phyloP scores from a whole-genome alignment of 2,113 vertebrate species.

The Paramisgurnus dabryanus region DNA sequence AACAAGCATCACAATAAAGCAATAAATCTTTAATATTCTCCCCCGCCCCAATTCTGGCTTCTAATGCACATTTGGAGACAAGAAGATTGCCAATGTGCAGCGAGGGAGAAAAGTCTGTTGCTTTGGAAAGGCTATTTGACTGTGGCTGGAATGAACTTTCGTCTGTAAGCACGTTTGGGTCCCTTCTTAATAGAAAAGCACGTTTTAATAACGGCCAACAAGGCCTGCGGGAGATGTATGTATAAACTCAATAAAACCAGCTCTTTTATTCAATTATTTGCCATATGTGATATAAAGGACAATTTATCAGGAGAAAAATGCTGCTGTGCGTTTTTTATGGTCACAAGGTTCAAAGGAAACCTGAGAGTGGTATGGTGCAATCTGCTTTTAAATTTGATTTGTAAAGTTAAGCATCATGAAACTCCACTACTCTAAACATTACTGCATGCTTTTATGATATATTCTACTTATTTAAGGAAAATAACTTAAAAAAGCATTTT shows the following conservation, averaged over 20 bases:
- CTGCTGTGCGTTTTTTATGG: slow-evolving; percentile 30
- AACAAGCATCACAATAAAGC: slow-evolving; percentile 44
- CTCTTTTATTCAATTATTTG: slow-evolving; percentile 56
- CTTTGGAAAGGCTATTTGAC: slow-evolving; percentile 30
- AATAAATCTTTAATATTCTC: slow-evolving; percentile 47
- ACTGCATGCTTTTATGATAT: neutral
- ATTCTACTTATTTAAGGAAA: neutral
- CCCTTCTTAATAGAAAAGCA: slow-evolving; percentile 28
- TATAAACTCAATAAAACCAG: slow-evolving; percentile 32
- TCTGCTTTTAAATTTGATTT: slow-evolving; percentile 32
- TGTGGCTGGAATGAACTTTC: slow-evolving; percentile 40
- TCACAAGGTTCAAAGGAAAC: slow-evolving; percentile 4
- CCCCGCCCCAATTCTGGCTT: slow-evolving; percentile 2
- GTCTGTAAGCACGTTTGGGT: slow-evolving; percentile 38
- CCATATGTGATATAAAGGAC: slow-evolving; percentile 42
- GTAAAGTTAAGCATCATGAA: neutral
- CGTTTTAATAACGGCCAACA: slow-evolving; percentile 58
- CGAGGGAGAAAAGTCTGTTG: slow-evolving; percentile 5
- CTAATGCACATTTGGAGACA: slow-evolving; percentile 25
- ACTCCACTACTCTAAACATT: slow-evolving; percentile 3
- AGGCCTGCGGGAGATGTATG: slow-evolving; percentile 46
- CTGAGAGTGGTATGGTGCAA: neutral
- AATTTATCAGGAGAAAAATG: slow-evolving; percentile 50
- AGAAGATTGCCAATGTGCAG: slow-evolving; percentile 23
- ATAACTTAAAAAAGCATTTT: neutral